Base-by-base conservation (phyloP, 2,888 invertebrate species). In the Pterobdella sp. region DNA sequence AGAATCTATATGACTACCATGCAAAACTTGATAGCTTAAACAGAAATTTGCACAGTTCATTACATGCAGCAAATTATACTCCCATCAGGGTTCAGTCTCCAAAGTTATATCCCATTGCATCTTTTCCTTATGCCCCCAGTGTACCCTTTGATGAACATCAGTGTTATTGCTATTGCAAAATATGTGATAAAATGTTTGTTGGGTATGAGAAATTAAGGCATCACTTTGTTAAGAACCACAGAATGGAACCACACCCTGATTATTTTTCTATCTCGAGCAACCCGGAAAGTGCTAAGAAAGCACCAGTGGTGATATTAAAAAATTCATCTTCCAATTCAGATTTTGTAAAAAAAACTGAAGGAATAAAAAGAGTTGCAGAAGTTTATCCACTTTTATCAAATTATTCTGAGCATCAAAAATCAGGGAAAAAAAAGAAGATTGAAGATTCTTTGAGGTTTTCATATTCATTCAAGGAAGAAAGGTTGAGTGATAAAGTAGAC, bases 221-320 rank as follows among this genome's bases (percentile, higher is more conserved):
- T 74, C 82, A 82, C 75, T 82, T 82, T 73, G 76, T 80, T 42
- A 82, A 82, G 75, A 80, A 80, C 68, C 82, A 82, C 77, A 81
- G 81, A 2, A 81, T 80, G 78, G 82, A 81, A 73, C 82, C 82
- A 0, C 79, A 79, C 22, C 78, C 80, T 0, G 81, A 82, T 42
- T 80, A 82, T 68, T 81, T 81, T 3, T 78, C 79, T 35, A 80
- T 82, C n/a, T 81, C 81, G 68, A 81, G 81, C 22, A 82, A 82
- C 63, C 81, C 81, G n/a, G 81, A 80, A 14, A 56, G 26, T 4
- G 81, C 81, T 0, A 80, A 68, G 37, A 42, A 37, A 26, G 68
- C 68, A 22, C 37, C 36, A 42, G 68, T 68, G 32, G 26, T n/a
- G n/a, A n/a, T n/a, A n/a, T n/a, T n/a, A n/a, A n/a, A n/a, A n/a